Conservation (phyloP, 2,113 vertebrate genomes). For the Corythoichthys haematopterus region DNA sequence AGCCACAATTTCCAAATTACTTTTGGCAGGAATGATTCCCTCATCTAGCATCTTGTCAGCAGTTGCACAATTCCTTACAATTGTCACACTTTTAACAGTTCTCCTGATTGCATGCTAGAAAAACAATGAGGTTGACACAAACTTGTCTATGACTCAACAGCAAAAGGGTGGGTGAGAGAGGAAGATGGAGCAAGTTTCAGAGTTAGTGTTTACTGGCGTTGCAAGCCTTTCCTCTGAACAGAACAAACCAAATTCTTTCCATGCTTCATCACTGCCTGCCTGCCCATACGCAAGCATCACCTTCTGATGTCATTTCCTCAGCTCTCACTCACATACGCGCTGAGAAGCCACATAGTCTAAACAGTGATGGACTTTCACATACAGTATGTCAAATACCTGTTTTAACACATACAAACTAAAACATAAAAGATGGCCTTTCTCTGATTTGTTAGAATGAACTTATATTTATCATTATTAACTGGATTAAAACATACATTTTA, state of each 20-base stretch:
- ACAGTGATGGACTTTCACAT: conserved; percentile 17
- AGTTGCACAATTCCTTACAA: conserved; percentile 45
- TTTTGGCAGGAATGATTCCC: conserved; percentile 29
- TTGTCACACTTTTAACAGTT: conserved; percentile 39
- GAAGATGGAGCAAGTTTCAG: conserved; percentile 32
- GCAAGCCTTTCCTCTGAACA: conserved; percentile 61
- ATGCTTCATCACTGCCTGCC: conserved; percentile 64
- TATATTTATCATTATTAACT: neutral
- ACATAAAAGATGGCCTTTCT: neutral
- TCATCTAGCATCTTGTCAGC: conserved; percentile 38
- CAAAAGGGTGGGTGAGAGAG: conserved; percentile 25
- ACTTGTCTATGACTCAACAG: conserved; percentile 44
- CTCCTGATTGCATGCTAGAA: conserved; percentile 60
- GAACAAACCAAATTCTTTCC: conserved; percentile 62
- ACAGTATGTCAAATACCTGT: neutral
- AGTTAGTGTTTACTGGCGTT: conserved; percentile 59
- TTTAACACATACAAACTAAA: neutral
- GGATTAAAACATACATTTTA: conserved; percentile 5
- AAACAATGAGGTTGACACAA: conserved; percentile 43
- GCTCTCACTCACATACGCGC: conserved; percentile 52
- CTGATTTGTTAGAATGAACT: neutral
- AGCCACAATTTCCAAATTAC: conserved; percentile 9
- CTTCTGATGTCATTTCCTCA: conserved; percentile 65
- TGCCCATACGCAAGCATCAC: conserved; percentile 52
- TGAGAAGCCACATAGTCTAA: conserved; percentile 35